Conservation (phyloP, 2,888 invertebrate genomes). For the Ischnus inquisitorius region DNA sequence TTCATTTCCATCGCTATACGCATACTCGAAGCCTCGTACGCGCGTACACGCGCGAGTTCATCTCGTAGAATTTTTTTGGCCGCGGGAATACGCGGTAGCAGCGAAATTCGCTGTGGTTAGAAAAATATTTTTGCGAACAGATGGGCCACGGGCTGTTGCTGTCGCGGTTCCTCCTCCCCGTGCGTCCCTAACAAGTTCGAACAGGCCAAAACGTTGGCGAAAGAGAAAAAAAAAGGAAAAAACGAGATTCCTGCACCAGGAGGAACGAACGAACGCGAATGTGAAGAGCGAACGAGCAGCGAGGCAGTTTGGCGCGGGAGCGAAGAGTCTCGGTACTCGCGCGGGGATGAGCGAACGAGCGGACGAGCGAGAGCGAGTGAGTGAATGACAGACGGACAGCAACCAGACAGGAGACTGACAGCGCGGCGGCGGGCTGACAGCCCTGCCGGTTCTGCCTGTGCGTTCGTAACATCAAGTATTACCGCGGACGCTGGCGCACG, state of each 20-base stretch:
- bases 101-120: conserved; percentile 59
- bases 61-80: not conserved
- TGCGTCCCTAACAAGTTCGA: conserved; percentile 33
- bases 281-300: conserved; percentile 51
- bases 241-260: conserved; percentile 46
- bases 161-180: conserved; percentile 69
- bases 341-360: conserved; percentile 75
- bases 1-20: not conserved
- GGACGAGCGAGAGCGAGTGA: conserved; percentile 75
- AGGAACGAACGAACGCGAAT: conserved; percentile 60
- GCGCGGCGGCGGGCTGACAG: conserved; percentile 86
- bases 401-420: conserved; percentile 87
- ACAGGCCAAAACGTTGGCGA: conserved; percentile 40
- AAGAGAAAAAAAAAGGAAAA: conserved; percentile 62
- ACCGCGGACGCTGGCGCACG: conserved; percentile 81
- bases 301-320: conserved; percentile 70
- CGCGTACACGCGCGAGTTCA: not conserved
- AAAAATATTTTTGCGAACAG: conserved; percentile 57
- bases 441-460: conserved; percentile 78
- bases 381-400: conserved; percentile 82
- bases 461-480: conserved; percentile 86
- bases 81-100: not conserved
- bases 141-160: conserved; percentile 70
- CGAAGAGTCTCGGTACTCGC: conserved; percentile 45
- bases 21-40: not conserved